phyloP scores from a whole-genome alignment of 2,888 invertebrate genomes.

The Oligia fasciuncula region DNA sequence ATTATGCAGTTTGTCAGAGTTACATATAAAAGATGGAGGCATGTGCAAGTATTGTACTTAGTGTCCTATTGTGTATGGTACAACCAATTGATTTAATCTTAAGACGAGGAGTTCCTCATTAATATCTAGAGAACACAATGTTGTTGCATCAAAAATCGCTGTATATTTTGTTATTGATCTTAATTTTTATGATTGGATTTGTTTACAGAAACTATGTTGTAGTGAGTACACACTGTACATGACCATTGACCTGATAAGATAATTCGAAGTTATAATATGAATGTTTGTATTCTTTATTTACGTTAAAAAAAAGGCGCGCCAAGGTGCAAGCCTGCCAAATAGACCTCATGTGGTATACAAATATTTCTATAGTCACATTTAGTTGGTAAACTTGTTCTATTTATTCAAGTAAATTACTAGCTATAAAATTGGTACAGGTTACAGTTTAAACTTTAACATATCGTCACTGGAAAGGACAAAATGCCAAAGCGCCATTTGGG shows the following conservation, averaged over 20 bases:
- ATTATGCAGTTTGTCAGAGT: background rate
- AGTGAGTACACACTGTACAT: slow-evolving; percentile 7
- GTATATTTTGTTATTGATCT: background rate
- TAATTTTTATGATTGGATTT: background rate
- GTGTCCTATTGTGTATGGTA: background rate
- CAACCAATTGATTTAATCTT: background rate
- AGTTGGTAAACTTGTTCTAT: background rate
- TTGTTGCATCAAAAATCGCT: background rate
- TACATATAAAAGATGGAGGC: background rate
- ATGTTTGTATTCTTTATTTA: background rate
- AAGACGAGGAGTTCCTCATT: background rate
- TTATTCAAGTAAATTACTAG: background rate
- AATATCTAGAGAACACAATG: background rate
- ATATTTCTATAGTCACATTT: background rate
- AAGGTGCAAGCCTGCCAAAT: background rate
- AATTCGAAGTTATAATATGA: background rate
- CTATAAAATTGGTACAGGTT: background rate
- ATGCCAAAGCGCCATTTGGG: too few species aligned
- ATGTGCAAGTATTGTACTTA: background rate
- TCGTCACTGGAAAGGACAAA: too few species aligned
- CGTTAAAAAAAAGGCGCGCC: background rate
- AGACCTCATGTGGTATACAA: background rate
- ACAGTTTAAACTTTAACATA: background rate
- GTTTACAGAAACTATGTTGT: slow-evolving; percentile 26
- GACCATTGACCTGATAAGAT: slow-evolving; percentile 16